Evolutionary conservation across 1,140 invertebrate species (phyloP), one percentile per base, ranked within the genome.

Genomic region (Ceratina calcarata): DNA sequence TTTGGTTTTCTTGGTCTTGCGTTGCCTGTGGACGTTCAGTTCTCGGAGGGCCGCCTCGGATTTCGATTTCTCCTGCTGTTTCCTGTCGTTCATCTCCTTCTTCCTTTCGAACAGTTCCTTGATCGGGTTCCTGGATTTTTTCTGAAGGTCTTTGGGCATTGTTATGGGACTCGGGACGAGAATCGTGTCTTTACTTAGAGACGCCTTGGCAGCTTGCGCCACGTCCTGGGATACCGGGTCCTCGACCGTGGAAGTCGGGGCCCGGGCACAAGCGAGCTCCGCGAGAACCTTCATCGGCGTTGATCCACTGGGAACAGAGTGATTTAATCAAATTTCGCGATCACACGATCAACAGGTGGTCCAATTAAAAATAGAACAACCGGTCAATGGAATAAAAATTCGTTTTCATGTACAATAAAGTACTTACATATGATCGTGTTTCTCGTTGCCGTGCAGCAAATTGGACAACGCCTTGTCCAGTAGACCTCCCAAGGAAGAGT

Each of bases 201-300:
- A 67, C 62, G 79, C 32, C 68, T 87, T 86, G 4, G 22, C 6
- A 0, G 62, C 16, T 12, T 49, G 67, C 22, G 60, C 27, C 12
- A 77, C 76, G 24, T 80, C 68, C 7, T 51, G 79, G 55, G 83
- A 86, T 0, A 57, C 20, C 3, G 53, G 16, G 0, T 85, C 82
- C 0, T 66, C 84, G 0, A 77, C 71, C 1, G 83, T 93, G 0
- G 90, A 88, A 0, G 89, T 89, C 37, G 92, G 92, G 0, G 89
- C 92, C 69, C 92, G 89, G 0, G 92, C 92, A 57, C 92, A 93
- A 0, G 92, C 92, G 8, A 93, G 71, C 80, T 93, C 92, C 7
- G 92, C 92, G n/a, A 93, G 69, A 1, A 93, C 89, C 66, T 92
- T 93, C 91, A 93, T 93, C 12, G 92, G 91, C 27, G 90, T 89